A percentile compares a stretch with the other conserved stretches of the same genome.
Evolutionary conservation across 2,888 invertebrate species (phyloP).

Genomic region (Pseudococcus jackbeardsleyi): DNA sequence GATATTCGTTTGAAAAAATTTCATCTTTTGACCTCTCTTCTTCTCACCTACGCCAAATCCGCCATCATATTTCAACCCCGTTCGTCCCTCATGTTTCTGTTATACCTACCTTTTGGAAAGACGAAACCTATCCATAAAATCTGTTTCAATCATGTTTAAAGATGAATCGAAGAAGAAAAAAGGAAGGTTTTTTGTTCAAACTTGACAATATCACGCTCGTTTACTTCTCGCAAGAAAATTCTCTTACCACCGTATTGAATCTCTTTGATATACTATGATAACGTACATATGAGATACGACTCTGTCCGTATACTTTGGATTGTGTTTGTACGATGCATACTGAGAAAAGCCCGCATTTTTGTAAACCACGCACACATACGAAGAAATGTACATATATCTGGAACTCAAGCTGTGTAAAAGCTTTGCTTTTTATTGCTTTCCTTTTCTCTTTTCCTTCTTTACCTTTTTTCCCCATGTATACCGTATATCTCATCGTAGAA

Average conservation of each 20-base stretch:
- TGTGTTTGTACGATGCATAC: background rate
- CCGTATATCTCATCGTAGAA: background rate
- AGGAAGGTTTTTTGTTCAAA: background rate
- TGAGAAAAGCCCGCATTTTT: background rate
- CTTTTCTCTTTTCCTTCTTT: background rate
- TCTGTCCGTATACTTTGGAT: background rate
- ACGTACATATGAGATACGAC: background rate
- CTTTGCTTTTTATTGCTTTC: background rate
- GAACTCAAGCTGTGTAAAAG: background rate
- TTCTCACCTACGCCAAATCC: too few relatives aligned
- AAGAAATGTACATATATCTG: background rate
- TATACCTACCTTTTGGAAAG: background rate
- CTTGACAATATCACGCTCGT: background rate
- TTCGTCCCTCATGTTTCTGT: too few relatives aligned
- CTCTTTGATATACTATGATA: background rate
- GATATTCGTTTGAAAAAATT: too few relatives aligned
- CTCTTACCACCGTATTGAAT: background rate
- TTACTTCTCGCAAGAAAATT: constrained; percentile 11
- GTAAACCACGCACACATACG: background rate
- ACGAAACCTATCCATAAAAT: background rate
- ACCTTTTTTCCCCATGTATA: background rate
- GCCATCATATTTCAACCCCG: too few relatives aligned
- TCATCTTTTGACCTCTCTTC: too few relatives aligned
- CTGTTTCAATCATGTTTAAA: background rate
- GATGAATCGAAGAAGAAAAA: background rate